Evolutionary conservation across 35 echinoderm and acorn worm genomes (phyloP).

Genomic region (Heliocidaris erythrogramma): DNA sequence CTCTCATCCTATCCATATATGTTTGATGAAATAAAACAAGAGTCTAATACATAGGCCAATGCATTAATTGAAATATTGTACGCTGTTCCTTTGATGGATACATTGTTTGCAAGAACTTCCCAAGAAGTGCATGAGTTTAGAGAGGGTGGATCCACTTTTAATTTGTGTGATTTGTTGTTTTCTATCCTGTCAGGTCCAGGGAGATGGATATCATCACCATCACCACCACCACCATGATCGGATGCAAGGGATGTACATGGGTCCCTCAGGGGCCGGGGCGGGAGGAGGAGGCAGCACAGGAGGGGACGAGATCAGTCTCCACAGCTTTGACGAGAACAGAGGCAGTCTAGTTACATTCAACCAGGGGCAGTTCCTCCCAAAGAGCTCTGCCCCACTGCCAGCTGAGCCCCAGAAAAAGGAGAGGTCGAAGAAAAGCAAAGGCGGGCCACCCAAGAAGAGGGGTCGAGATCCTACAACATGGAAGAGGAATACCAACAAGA

Average conservation of each 20-base stretch:
- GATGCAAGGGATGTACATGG: slow-evolving; percentile 32
- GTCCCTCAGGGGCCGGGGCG: not conserved
- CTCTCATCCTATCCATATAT: too few species aligned
- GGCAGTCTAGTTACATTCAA: not conserved
- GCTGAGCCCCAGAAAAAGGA: not conserved
- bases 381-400: not conserved
- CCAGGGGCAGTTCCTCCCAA: not conserved
- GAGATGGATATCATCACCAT: slow-evolving; percentile 32
- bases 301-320: not conserved
- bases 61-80: too few species aligned
- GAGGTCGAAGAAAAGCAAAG: slow-evolving; percentile 26
- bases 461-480: not conserved
- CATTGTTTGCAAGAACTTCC: not conserved
- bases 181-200: not conserved
- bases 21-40: too few species aligned
- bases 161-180: not conserved
- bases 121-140: not conserved
- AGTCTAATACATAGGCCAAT: too few species aligned
- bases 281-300: not conserved
- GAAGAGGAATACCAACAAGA: slow-evolving; percentile 39
- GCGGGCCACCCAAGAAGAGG: not conserved
- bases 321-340: not conserved
- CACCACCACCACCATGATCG: not conserved
- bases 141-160: too few species aligned
- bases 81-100: not conserved